phyloP scores from a whole-genome alignment of 2,888 invertebrate genomes.

The Onchidella celtica region DNA sequence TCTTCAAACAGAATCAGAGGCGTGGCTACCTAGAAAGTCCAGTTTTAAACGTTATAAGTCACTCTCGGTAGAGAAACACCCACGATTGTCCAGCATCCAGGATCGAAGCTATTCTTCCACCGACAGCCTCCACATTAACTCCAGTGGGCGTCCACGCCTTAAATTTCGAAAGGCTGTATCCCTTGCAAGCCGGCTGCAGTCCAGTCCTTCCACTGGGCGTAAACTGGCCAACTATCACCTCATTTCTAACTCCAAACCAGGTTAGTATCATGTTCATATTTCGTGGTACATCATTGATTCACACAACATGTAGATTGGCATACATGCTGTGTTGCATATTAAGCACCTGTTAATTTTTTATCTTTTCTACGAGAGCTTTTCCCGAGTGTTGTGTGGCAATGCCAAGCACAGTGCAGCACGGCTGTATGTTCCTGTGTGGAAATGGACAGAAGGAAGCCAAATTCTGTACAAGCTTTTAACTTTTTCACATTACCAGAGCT shows the following conservation, averaged over 20 bases:
- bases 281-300: neutral
- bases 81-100: slow-evolving; percentile 71
- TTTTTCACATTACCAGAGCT: too few relatives aligned
- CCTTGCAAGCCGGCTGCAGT: slow-evolving; percentile 73
- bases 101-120: slow-evolving; percentile 74
- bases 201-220: slow-evolving; percentile 77
- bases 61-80: slow-evolving; percentile 70
- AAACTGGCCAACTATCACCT: slow-evolving; percentile 78
- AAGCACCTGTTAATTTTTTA: too few relatives aligned
- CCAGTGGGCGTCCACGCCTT: slow-evolving; percentile 71
- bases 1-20: slow-evolving; percentile 24
- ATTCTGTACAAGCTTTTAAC: too few relatives aligned
- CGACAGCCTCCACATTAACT: slow-evolving; percentile 72
- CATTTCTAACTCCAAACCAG: slow-evolving; percentile 76
- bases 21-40: slow-evolving; percentile 47
- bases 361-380: too few relatives aligned
- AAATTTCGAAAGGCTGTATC: slow-evolving; percentile 76
- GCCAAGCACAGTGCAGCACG: too few relatives aligned
- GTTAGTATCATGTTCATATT: slow-evolving; percentile 60
- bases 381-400: too few relatives aligned
- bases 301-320: neutral
- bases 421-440: too few relatives aligned
- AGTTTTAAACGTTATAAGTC: slow-evolving; percentile 74
- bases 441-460: too few relatives aligned
- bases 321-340: too few relatives aligned